Base-by-base conservation (phyloP, 2,113 vertebrate genomes). In the Glareola pratincola region DNA sequence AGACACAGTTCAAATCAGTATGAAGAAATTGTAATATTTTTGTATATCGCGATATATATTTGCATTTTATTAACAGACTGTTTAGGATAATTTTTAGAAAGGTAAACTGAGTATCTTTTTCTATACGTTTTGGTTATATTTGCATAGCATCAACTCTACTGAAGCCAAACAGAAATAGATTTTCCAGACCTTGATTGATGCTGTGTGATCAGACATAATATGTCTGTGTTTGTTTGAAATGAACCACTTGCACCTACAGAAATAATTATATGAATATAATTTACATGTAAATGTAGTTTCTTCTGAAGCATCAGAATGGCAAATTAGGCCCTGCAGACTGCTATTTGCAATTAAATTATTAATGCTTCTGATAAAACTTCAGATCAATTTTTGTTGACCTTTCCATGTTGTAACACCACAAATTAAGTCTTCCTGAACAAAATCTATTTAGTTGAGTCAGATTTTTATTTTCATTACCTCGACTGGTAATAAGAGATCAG, bases 201-300 rank as follows among this genome's bases (percentile, higher is more conserved):
- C 48, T 56, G 24, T 90, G 64, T 48, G 74, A 94, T 78, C 96
- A 97, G 94, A 97, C 96, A 76, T 56, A 74, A 66, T 91, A 62
- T 14, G 16, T 95, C 93, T 94, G 77, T 75, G 53, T 85, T 92
- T 96, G 92, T 68, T 97, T 81, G 77, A 88, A 97, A 96, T 92
- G 90, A 97, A 91, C 97, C 88, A 69, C 92, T 97, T 93, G 97
- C 76, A 95, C 97, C 98, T 98, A 97, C 97, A 95, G 96, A 98
- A 98, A 98, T 97, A 97, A 98, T 98, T 98, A 98, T 98, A 98
- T 98, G 97, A 98, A 98, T 98, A 98, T 98, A 94, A 99, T 99
- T 99, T 99, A 98, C 98, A 99, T 99, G 98, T 98, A 99, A 99
- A 99, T 99, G 98, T 96, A 96, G 73, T 95, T 98, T 96, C 98